Conservation (phyloP, 2,113 vertebrate species). For the Oryzias javanicus region DNA sequence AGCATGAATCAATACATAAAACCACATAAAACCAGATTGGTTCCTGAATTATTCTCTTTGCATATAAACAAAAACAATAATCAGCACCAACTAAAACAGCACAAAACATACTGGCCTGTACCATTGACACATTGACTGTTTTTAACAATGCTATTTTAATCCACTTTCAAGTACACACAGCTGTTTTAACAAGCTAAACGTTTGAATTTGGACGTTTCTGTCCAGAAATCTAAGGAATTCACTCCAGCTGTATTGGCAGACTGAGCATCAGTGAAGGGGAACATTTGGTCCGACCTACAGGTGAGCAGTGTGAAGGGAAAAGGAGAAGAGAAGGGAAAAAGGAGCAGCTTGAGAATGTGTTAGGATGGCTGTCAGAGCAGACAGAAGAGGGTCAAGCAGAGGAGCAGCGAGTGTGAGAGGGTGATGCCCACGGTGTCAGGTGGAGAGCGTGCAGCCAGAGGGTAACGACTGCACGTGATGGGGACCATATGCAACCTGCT, state of each 20-base stretch:
- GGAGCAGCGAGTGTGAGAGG: conserved; percentile 18
- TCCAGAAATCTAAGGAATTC: too few species aligned
- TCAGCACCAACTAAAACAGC: too few species aligned
- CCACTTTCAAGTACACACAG: too few species aligned
- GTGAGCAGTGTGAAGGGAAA: not conserved
- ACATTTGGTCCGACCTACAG: conserved; percentile 2
- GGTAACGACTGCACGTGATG: conserved; percentile 48
- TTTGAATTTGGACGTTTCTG: too few species aligned
- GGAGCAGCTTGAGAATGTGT: conserved; percentile 19
- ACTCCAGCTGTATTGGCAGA: not conserved
- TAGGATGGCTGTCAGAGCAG: conserved; percentile 18
- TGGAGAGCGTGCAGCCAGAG: conserved; percentile 32
- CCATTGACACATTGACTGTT: too few species aligned
- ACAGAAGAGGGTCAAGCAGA: conserved; percentile 10
- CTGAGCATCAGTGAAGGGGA: not conserved
- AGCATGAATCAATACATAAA: too few species aligned
- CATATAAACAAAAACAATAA: too few species aligned
- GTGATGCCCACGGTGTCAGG: conserved; percentile 30
- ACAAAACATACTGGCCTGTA: too few species aligned
- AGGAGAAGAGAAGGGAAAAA: conserved; percentile 1
- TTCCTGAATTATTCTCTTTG: too few species aligned
- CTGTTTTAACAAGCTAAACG: too few species aligned
- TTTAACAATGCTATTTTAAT: too few species aligned
- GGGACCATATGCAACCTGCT: conserved; percentile 52
- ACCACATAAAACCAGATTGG: too few species aligned